A percentile compares a stretch with the other conserved stretches of the same genome.
Evolutionary conservation across 2,113 vertebrate genomes (phyloP).

Genomic region (Columbina picui): DNA sequence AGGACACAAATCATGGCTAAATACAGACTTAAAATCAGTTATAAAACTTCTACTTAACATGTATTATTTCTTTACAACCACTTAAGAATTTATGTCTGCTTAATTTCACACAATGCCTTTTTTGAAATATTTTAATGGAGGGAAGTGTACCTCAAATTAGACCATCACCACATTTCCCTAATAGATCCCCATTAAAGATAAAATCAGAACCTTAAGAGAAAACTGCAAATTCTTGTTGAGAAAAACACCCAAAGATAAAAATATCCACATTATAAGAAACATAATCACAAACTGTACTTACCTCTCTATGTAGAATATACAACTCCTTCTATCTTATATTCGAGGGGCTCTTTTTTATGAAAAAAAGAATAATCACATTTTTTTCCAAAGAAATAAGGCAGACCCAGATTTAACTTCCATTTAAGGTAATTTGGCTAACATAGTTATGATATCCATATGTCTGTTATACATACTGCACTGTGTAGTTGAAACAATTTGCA

Average conservation of each 20-base stretch:
- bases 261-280: background rate
- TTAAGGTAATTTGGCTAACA: background rate
- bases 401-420: background rate
- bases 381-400: background rate
- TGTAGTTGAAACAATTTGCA: conserved; percentile 21
- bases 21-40: background rate
- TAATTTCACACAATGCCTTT: background rate
- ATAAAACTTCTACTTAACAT: background rate
- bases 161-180: background rate
- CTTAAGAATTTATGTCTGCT: rapidly evolving
- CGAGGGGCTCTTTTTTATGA: background rate
- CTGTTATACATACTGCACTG: conserved; percentile 3
- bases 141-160: background rate
- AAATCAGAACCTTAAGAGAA: background rate
- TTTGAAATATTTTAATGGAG: background rate
- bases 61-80: background rate
- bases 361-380: background rate
- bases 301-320: background rate
- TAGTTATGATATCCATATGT: background rate
- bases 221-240: background rate
- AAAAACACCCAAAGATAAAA: background rate
- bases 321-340: background rate
- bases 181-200: background rate
- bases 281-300: background rate
- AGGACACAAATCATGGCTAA: background rate